Conservation (phyloP, 2,888 invertebrate species). For the Holacanthella duospinosa region DNA sequence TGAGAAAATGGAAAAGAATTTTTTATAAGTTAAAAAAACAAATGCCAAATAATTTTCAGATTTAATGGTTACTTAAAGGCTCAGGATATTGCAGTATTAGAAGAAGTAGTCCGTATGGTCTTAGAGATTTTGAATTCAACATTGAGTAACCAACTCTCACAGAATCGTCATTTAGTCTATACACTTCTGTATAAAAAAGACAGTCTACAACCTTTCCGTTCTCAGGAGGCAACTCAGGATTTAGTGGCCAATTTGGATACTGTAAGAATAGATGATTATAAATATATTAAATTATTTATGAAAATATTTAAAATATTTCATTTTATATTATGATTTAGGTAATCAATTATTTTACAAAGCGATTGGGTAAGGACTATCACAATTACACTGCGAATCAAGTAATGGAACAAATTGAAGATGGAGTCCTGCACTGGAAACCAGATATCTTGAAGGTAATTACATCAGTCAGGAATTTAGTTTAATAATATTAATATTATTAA, state of each 20-base stretch:
- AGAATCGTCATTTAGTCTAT: slow-evolving; percentile 88
- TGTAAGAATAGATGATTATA: slow-evolving; percentile 54
- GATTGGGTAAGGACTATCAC: slow-evolving; percentile 51
- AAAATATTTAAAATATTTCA: background rate
- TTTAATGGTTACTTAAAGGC: too few species aligned
- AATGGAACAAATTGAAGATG: slow-evolving; percentile 75
- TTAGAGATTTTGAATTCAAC: slow-evolving; percentile 95
- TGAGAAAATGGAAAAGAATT: background rate
- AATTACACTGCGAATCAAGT: slow-evolving; percentile 79
- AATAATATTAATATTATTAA: too few species aligned
- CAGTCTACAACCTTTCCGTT: slow-evolving; percentile 74
- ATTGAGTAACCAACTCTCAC: slow-evolving; percentile 71
- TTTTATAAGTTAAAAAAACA: background rate
- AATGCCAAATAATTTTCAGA: background rate
- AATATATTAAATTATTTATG: background rate
- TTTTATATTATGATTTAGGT: slow-evolving; percentile 46
- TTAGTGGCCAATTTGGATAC: slow-evolving; percentile 90
- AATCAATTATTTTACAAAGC: slow-evolving; percentile 58
- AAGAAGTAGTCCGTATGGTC: slow-evolving; percentile 92
- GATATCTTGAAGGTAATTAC: slow-evolving; percentile 73
- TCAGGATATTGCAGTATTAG: slow-evolving; percentile 81
- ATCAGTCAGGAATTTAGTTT: too few species aligned
- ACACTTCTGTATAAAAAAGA: slow-evolving; percentile 85
- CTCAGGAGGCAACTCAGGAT: slow-evolving; percentile 81
- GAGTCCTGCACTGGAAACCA: slow-evolving; percentile 84